Base-by-base conservation (phyloP, 2,888 invertebrate species). In the Megalurothrips usitatus region DNA sequence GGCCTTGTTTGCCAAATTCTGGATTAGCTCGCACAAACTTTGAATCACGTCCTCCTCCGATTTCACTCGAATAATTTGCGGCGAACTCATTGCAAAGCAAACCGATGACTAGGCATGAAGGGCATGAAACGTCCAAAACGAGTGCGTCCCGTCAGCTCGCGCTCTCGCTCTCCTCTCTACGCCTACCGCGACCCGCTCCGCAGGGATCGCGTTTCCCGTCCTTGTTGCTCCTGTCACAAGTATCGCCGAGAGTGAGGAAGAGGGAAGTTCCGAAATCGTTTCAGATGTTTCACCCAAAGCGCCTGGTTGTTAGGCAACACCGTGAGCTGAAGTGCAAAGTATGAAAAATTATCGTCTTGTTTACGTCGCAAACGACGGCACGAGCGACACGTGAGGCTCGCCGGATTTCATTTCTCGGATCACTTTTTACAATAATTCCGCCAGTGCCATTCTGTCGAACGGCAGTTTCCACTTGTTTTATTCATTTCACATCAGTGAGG, bases 1-100 rank as follows among this genome's bases (percentile, higher is more conserved):
- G 47, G 93, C 91, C 84, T 91, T 89, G 82, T 91, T 90, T 0
- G 94, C 92, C 84, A 90, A 90, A 84, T 90, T 89, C 86, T 93
- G 90, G 75, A 95, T 90, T 84, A 92, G 89, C 6, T 88, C 87
- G 81, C 91, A 88, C 34, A 95, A 87, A 85, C 90, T 90, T 79
- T 87, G 87, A 78, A 92, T 89, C 26, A 93, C 91, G 85, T 90
- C 90, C 81, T 87, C 86, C 85, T 92, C 91, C 26, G 68, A 26
- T 26, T 75, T 75, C 8, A 75, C 68, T 23, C 26, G 68, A 75
- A 75, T 9, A 23, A 75, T 75, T 75, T 75, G 68, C 12, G 68
- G 68, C 9, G 68, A 26, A 23, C 26, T 26, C 68, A 75, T 75
- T n/a, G 68, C 26, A 26, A 26, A 26, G 4, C 6, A 9, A 26